phyloP scores from a whole-genome alignment of 2,797 vertebrate species.

The Danio kyathit region DNA sequence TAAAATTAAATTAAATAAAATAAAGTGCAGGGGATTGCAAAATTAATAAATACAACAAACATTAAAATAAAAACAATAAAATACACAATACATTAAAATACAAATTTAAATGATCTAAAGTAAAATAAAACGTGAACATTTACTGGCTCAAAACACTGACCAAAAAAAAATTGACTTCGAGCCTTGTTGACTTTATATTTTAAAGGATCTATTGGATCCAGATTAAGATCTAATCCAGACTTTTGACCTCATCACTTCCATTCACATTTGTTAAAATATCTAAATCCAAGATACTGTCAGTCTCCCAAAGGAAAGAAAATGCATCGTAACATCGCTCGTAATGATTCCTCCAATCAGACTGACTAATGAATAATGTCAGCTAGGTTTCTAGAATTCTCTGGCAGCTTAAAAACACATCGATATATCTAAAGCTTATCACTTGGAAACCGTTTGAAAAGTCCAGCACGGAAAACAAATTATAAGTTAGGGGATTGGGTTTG shows the following conservation, averaged over 20 bases:
- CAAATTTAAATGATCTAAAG: not conserved
- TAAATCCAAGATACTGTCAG: conserved; percentile 4
- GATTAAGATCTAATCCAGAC: not conserved
- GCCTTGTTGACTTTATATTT: not conserved
- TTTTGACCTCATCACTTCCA: not conserved
- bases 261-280: not conserved
- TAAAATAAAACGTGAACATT: not conserved
- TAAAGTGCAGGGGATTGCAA: not conserved
- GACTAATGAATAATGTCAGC: conserved; percentile 11
- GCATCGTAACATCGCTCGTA: not conserved
- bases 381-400: not conserved
- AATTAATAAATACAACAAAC: too few species aligned
- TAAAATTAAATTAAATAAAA: not conserved
- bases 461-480: not conserved
- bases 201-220: not conserved
- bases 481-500: conserved; percentile 22
- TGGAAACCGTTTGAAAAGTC: conserved; percentile 4
- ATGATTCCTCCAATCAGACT: not conserved
- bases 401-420: conserved; percentile 18
- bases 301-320: not conserved
- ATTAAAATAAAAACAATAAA: too few species aligned
- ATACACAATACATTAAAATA: too few species aligned
- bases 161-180: not conserved
- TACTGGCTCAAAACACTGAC: too few species aligned
- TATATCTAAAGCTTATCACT: conserved; percentile 20